Evolutionary conservation across 2,797 vertebrate genomes (phyloP), one percentile per base, ranked within the genome.

Genomic region (Nyctibius grandis): DNA sequence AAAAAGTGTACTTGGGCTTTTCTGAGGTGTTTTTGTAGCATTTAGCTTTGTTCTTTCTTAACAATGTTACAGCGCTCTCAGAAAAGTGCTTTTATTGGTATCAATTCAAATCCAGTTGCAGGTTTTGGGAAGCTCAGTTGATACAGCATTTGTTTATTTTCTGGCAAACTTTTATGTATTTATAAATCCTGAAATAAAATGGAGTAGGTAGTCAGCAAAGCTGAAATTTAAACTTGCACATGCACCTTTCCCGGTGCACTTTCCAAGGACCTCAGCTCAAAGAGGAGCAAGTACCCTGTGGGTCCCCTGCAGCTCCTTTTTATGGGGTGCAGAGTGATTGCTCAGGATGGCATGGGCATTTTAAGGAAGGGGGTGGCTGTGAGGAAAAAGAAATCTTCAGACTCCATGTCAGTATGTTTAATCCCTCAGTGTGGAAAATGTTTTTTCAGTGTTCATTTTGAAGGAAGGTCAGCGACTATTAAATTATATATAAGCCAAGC

Each of bases 391-490:
- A 75, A 67, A 44, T 59, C 69, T 81, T 81, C 74, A 50, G 67
- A 8, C 22, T 79, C 72, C 0, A 0, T 4, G 6, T 91, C 57
- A 29, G 36, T 45, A 20, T 47, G 17, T 92, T 82, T 76, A 85
- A 74, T 68, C 68, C 42, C 74, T 85, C 60, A 57, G 45, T 5
- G 26, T 89, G 56, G 81, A 85, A 64, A 45, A 70, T 53, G 34
- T 13, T 21, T 76, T 77, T 87, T 29, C 11, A 11, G 38, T 54
- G 64, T 85, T 90, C 53, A 29, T 81, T 95, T 54, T 85, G 60
- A 89, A 53, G 67, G 72, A 50, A 91, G 90, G 81, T 87, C 86
- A 95, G 85, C 2, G 16, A 36, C 83, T 83, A 51, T 61, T 77
- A 47, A 78, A 45, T 91, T 94, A 87, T 77, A 34, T 75, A 63